These are phyloP conservation scores for Pomatorhinus ruficollis DNA, from an alignment of 2,113 vertebrate species.

Conservation along the genomic window DNA sequence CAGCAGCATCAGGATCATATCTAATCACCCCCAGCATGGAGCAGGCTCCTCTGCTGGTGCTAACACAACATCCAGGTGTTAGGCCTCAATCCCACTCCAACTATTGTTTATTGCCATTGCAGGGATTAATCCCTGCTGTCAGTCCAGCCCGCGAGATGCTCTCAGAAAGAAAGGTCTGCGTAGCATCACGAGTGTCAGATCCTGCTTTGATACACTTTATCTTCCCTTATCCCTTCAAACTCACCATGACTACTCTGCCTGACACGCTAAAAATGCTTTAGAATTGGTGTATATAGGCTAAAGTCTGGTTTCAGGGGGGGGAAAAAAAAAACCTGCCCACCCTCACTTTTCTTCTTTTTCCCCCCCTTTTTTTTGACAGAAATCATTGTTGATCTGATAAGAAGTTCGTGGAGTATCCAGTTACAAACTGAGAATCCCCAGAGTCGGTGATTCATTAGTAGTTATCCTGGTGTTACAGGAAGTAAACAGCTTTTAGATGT, in stretches of 20 bases:
- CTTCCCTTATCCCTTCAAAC: slow-evolving; percentile 71
- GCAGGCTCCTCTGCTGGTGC: neutral
- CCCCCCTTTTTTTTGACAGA: slow-evolving; percentile 28
- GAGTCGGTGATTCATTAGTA: slow-evolving; percentile 50
- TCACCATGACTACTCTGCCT: slow-evolving; percentile 68
- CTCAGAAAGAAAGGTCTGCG: slow-evolving; percentile 73
- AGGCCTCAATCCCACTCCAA: slow-evolving; percentile 61
- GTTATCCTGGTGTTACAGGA: slow-evolving; percentile 72
- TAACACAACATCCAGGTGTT: slow-evolving; percentile 70
- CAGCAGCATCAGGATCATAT: neutral
- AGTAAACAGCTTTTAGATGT: slow-evolving; percentile 64
- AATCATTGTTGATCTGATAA: slow-evolving; percentile 73
- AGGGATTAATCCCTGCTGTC: slow-evolving; percentile 77
- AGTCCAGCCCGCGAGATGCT: slow-evolving; percentile 67
- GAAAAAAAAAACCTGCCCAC: neutral
- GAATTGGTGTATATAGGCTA: slow-evolving; percentile 26
- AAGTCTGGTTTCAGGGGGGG: slow-evolving; percentile 38
- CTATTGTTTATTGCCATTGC: slow-evolving; percentile 72
- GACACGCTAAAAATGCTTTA: slow-evolving; percentile 69
- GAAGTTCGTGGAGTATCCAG: slow-evolving; percentile 63
- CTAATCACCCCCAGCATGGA: neutral
- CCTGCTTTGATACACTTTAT: slow-evolving; percentile 76
- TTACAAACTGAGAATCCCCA: slow-evolving; percentile 61
- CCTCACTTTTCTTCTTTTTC: neutral
- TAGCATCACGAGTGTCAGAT: slow-evolving; percentile 75